Evolutionary conservation across 23 tunicate species (phyloP), one percentile per base, ranked within the genome.

Genomic region (Aplidium turbinatum): DNA sequence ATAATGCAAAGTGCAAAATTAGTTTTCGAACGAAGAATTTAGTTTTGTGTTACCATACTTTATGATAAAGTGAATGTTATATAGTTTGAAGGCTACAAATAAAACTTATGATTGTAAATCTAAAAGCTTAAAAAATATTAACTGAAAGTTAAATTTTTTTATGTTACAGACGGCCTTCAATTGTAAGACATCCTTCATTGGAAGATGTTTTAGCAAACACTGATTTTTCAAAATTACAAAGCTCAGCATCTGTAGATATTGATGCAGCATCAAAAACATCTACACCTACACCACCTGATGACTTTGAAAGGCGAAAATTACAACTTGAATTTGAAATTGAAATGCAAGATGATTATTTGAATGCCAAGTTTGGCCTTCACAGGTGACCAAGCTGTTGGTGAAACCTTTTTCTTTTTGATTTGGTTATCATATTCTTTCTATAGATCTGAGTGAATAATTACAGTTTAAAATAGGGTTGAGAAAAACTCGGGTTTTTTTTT

Each of bases 271-370:
- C 67, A 28, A 30, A 30, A 5, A 61, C 27, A 61, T 9, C 11
- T n/a, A 11, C 16, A n/a, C 20, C 68, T 6, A 29, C 38, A 26
- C 30, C 38, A 61, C 50, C 24, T 55, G 62, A 16, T 3, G 24
- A 47, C 25, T 26, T 3, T 28, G 38, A 46, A 23, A 22, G 19
- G n/a, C 4, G 19, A 70, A 13, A 47, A 11, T 4, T 30, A 3
- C 50, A 21, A 25, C 38, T 48, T 21, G 39, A 70, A 23, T 20
- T 31, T 9, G 76, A 70, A 70, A 70, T 29, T 4, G 31, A 70
- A 47, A 7, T 70, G 3, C 76, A 70, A 47, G 58, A 70, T 70
- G 58, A 70, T 47, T 70, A 70, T 47, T 32, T 70, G 29, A 13
- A 46, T 7, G 21, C 4, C 4, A 47, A 70, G 38, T 70, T 47